A percentile compares a stretch with the other conserved stretches of the same genome.
Conservation (phyloP, 2,797 vertebrate species). For the Botia almorhae region DNA sequence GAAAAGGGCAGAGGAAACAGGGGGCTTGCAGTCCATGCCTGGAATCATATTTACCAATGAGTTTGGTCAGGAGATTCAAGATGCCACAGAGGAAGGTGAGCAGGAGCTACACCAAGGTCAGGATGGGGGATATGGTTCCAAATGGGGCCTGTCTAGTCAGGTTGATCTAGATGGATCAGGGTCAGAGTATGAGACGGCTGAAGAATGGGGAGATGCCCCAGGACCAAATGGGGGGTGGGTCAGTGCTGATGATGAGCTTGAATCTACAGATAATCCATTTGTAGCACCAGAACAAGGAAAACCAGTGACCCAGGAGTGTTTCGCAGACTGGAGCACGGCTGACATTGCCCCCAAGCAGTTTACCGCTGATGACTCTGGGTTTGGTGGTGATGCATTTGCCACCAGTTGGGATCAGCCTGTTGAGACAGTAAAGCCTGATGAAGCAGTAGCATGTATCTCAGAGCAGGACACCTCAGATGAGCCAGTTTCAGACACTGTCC, state of each 20-base stretch:
- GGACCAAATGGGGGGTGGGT: slow-evolving; percentile 69
- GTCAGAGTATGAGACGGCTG: slow-evolving; percentile 75
- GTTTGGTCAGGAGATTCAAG: slow-evolving; percentile 71
- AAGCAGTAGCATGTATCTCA: slow-evolving; percentile 6
- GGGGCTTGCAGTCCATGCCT: slow-evolving; percentile 69
- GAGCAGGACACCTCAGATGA: slow-evolving; percentile 5
- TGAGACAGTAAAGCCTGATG: slow-evolving; percentile 8
- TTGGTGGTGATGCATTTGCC: slow-evolving; percentile 28
- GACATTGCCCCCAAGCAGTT: slow-evolving; percentile 33
- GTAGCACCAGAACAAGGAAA: slow-evolving; percentile 39
- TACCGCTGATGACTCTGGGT: slow-evolving; percentile 17
- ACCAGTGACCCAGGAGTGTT: slow-evolving; percentile 32
- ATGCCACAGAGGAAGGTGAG: slow-evolving; percentile 54
- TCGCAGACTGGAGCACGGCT: slow-evolving; percentile 29
- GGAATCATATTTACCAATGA: slow-evolving; percentile 78
- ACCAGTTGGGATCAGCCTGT: slow-evolving; percentile 36
- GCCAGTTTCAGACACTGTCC: not conserved
- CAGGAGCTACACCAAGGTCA: slow-evolving; percentile 54
- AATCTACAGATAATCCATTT: slow-evolving; percentile 28
- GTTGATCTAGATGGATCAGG: slow-evolving; percentile 72
- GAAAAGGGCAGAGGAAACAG: slow-evolving; percentile 26
- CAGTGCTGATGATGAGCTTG: slow-evolving; percentile 70
- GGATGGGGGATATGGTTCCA: slow-evolving; percentile 29
- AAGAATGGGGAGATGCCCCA: slow-evolving; percentile 73
- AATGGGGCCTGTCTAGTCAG: slow-evolving; percentile 57